Base-by-base conservation (phyloP, 1,140 invertebrate species). In the Thaumatotibia leucotreta region DNA sequence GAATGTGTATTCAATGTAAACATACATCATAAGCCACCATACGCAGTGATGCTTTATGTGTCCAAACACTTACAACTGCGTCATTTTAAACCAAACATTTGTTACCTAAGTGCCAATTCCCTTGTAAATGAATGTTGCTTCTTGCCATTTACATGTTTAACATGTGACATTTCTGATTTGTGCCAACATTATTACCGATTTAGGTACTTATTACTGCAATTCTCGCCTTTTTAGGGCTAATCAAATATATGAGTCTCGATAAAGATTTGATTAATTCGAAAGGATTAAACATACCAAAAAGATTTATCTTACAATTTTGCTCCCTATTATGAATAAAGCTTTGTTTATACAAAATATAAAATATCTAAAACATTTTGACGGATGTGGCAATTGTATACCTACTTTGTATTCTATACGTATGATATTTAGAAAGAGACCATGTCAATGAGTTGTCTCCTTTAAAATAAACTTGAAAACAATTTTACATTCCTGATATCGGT, bases 41-140 rank as follows among this genome's bases (percentile, higher is more conserved):
- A 50, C 24, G 35, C 17, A 32, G 11, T 31, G 24, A 31, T 50
- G 63, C 23, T 64, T 64, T 64, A 64, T 64, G 39, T 50, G 14
- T 49, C 32, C 39, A 64, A 64, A 29, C 63, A 64, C 63, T 64
- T 64, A 64, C 29, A 64, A 20, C 63, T 27, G 24, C 52, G 52
- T 58, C 52, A 58, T 27, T 58, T 58, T 58, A 58, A 58, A 58
- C 52, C 52, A 58, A 58, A 64, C 63, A 64, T 50, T 64, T 64
- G 39, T 64, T 64, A 64, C 52, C 52, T 14, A 58, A 58, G 52
- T 58, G 52, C 52, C 52, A 58, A 58, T 58, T 58, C 52, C 52
- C 52, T 58, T 58, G 52, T 58, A 58, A 58, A 58, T 58, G 29
- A 58, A 29, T 58, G 52, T 58, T 27, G n/a, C 52, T 27, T 58